These are phyloP conservation scores for Machimus rusticus DNA, from an alignment of 2,888 invertebrate species.

Conservation along the genomic window DNA sequence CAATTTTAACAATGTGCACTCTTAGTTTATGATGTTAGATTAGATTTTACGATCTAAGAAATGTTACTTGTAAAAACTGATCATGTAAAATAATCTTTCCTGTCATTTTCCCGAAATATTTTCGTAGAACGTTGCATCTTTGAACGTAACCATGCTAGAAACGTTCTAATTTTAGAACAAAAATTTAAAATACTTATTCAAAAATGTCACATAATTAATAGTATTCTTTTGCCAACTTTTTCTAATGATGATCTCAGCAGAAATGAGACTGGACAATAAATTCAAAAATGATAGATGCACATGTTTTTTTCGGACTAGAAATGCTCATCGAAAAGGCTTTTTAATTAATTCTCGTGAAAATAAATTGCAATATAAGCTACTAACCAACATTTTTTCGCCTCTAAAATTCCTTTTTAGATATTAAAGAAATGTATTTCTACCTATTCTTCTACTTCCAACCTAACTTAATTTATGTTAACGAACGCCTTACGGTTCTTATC, in stretches of 20 bases:
- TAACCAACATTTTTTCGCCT: not conserved
- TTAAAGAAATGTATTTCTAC: not conserved
- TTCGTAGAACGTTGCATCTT: too few relatives aligned
- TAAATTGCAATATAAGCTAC: not conserved
- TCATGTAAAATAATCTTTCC: too few relatives aligned
- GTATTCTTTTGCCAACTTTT: too few relatives aligned
- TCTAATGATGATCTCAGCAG: too few relatives aligned
- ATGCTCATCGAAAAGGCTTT: not conserved
- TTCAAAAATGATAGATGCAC: not conserved
- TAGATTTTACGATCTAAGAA: not conserved
- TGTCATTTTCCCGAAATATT: too few relatives aligned
- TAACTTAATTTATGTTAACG: not conserved
- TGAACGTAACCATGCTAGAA: too few relatives aligned
- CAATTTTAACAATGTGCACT: not conserved
- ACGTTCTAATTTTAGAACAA: too few relatives aligned
- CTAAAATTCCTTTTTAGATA: not conserved
- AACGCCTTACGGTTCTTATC: not conserved
- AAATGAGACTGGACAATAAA: too few relatives aligned
- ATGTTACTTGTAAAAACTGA: too few relatives aligned
- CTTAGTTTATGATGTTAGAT: not conserved
- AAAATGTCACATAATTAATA: too few relatives aligned
- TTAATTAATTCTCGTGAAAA: not conserved
- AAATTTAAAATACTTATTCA: too few relatives aligned
- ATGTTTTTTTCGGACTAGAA: not conserved
- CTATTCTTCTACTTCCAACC: not conserved